Percentiles rank a stretch among this genome's conserved stretches.
Conservation (phyloP, 2,888 invertebrate genomes). For the Pandemis heparana region DNA sequence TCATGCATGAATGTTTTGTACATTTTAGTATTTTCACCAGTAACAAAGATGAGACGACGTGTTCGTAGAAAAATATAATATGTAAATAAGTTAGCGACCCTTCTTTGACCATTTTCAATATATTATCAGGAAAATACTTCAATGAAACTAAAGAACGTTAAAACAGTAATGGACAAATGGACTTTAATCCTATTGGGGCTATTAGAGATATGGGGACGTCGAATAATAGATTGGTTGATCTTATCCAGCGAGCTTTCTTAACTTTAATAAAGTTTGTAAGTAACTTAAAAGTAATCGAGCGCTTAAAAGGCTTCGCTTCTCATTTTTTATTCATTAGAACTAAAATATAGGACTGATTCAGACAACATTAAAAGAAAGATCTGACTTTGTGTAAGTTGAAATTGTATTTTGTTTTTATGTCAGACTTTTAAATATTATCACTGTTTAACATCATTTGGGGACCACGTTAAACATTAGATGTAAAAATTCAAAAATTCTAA, state of each 20-base stretch:
- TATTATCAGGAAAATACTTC: slow-evolving; percentile 73
- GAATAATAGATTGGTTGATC: slow-evolving; percentile 74
- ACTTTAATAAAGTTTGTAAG: slow-evolving; percentile 53
- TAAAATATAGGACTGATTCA: not conserved
- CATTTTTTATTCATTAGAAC: slow-evolving; percentile 9
- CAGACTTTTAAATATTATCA: too few relatives aligned
- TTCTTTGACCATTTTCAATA: slow-evolving; percentile 71
- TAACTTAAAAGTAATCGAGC: slow-evolving; percentile 27
- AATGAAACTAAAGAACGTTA: slow-evolving; percentile 79
- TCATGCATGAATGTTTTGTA: slow-evolving; percentile 9
- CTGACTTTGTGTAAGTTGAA: not conserved
- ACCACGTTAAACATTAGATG: too few relatives aligned
- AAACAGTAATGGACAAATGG: slow-evolving; percentile 71
- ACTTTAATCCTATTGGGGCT: slow-evolving; percentile 71
- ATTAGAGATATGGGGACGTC: slow-evolving; percentile 68
- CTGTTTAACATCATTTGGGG: too few relatives aligned
- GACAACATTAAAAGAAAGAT: not conserved
- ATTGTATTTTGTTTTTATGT: too few relatives aligned
- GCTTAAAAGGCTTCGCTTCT: slow-evolving; percentile 3
- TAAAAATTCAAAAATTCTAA: too few relatives aligned
- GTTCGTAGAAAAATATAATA: slow-evolving; percentile 33
- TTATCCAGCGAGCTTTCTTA: slow-evolving; percentile 62
- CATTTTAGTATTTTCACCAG: not conserved
- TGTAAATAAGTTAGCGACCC: slow-evolving; percentile 47
- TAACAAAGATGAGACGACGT: slow-evolving; percentile 22